phyloP scores from a whole-genome alignment of 2,113 vertebrate species.

The Podocnemis expansa region DNA sequence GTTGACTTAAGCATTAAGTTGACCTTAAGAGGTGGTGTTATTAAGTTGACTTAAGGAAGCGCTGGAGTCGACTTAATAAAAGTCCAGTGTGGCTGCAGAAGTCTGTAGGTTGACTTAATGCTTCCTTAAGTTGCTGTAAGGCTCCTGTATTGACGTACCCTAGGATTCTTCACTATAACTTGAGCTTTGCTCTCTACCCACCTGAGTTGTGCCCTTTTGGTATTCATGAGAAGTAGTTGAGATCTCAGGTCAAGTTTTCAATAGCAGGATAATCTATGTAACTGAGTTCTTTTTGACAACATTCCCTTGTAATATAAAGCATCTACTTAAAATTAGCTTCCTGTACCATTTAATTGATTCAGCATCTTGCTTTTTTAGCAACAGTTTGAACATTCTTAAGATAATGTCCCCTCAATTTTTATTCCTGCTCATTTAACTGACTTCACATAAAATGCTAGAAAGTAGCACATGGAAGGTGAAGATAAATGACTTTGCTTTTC shows the following conservation, averaged over 20 bases:
- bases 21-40: too few species aligned
- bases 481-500: constrained; percentile 11
- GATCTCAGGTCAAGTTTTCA: neutral
- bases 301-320: neutral
- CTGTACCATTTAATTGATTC: neutral
- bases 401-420: neutral
- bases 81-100: too few species aligned
- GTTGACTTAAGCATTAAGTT: too few species aligned
- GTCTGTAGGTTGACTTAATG: too few species aligned
- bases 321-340: constrained; percentile 11
- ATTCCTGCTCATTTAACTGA: constrained; percentile 26
- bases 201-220: neutral
- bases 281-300: neutral
- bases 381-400: neutral
- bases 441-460: constrained; percentile 7
- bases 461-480: neutral
- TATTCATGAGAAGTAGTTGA: neutral
- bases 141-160: too few species aligned
- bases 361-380: neutral
- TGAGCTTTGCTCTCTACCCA: neutral
- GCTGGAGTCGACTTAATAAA: too few species aligned
- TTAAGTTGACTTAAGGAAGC: too few species aligned
- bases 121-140: too few species aligned
- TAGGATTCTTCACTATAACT: neutral
- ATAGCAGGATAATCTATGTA: neutral